Evolutionary conservation across 1,140 invertebrate genomes (phyloP).

Genomic region (Caenorhabditis inopinata): DNA sequence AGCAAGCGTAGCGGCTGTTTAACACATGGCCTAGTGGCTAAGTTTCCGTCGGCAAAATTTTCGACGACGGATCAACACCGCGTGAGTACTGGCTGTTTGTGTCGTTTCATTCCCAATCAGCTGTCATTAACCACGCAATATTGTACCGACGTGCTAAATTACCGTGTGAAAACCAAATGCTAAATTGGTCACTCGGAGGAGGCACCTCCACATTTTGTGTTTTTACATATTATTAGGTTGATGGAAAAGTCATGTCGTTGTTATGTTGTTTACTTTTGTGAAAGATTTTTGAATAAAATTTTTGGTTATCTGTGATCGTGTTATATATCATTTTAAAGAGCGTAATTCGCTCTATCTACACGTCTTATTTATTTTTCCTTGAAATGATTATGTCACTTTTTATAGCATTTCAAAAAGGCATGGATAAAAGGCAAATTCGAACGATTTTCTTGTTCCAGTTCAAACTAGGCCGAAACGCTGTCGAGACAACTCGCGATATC

Average conservation of each 20-base stretch:
- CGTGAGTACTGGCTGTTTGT: slow-evolving; percentile 30
- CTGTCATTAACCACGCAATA: slow-evolving; percentile 23
- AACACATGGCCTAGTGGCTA: slow-evolving; percentile 2
- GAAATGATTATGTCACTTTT: no score
- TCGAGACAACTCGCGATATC: no score
- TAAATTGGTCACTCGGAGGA: slow-evolving; percentile 22
- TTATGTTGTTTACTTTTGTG: not conserved
- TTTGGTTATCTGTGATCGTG: no score
- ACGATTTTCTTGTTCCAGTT: no score
- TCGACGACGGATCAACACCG: not conserved
- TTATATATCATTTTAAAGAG: no score
- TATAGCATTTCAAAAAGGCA: no score
- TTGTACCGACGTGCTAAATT: not conserved
- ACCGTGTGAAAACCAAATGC: not conserved
- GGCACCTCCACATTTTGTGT: slow-evolving; percentile 20
- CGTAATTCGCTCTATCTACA: no score
- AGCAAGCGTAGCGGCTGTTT: not conserved
- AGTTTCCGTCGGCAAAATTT: not conserved
- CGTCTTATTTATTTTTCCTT: no score
- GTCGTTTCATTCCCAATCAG: slow-evolving; percentile 15
- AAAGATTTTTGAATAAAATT: no score
- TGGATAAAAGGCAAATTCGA: no score
- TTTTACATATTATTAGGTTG: not conserved
- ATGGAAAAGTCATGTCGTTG: not conserved
- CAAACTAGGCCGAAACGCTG: no score